phyloP scores from a whole-genome alignment of 2,113 vertebrate species.

The Melanerpes formicivorus region DNA sequence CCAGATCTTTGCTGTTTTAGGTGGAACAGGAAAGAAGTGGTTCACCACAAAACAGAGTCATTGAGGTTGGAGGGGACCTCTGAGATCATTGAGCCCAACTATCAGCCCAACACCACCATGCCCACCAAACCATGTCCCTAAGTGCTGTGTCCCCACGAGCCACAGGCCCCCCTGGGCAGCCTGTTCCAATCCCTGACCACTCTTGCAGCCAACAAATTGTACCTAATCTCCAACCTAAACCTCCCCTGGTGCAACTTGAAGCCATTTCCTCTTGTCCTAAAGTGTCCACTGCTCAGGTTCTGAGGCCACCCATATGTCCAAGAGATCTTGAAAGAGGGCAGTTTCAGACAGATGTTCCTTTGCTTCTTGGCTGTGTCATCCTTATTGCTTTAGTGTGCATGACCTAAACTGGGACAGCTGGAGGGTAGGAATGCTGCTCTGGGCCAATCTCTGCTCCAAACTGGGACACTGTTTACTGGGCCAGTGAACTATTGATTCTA shows the following conservation, averaged over 20 bases:
- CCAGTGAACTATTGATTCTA: neutral
- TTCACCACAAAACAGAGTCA: neutral
- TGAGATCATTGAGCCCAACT: no score
- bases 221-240: no score
- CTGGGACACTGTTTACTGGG: neutral
- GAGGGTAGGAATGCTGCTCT: neutral
- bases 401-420: neutral
- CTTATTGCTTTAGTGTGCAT: neutral
- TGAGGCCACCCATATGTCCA: neutral
- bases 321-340: neutral
- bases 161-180: no score
- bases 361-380: neutral
- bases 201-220: no score
- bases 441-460: neutral
- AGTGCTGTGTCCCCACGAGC: no score
- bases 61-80: no score
- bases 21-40: neutral
- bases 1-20: neutral
- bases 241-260: no score
- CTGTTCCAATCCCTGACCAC: no score
- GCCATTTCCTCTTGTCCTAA: no score
- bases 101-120: no score
- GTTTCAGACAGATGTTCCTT: neutral
- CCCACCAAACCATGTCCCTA: no score
- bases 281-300: neutral